Evolutionary conservation across 2,113 vertebrate species (phyloP), one percentile per base, ranked within the genome.

Genomic region (Anser brachyrhynchus): DNA sequence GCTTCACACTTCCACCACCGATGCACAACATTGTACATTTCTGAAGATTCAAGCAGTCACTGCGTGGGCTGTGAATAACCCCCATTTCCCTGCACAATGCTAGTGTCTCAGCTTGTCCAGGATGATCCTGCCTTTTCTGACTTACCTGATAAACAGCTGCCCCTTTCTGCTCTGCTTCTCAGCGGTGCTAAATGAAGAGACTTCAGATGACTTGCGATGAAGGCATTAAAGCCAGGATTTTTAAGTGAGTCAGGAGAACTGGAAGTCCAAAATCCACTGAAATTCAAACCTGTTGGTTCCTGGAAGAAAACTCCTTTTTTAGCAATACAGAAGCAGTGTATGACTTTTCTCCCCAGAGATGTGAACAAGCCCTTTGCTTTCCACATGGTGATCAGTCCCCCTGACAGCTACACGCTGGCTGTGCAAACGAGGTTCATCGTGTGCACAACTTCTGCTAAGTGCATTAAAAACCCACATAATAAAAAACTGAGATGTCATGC

Each of bases 231-330:
- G 39, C 26, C 26, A 12, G 51, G 74, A 55, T 46, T 82, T 79
- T 71, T 37, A 82, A 82, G 62, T 31, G 37, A 93, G 16, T 31
- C 62, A 76, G 29, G 39, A 49, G 76, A 92, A 80, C 74, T 51
- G 5, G 2, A 7, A 79, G 59, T 41, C 35, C 59, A 44, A 22
- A 59, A 59, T 9, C 25, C 75, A 49, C 39, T 52, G 35, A 41
- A 73, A 22, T 49, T 77, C 64, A 44, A 33, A 65, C 13, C 57
- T 67, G 19, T 44, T 81, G 59, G 28, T 62, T 66, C 62, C 73
- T 67, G 59, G 33, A 75, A 71, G 57, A 55, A 59, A 64, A 55
- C 7, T 16, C 39, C 69, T 66, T 66, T 31, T n/a, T 31, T 26
- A 70, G 75, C 51, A 91, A 44, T 25, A 29, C 26, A 69, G 70